Evolutionary conservation across 2,797 vertebrate genomes (phyloP).

Genomic region (Spinus pinus): DNA sequence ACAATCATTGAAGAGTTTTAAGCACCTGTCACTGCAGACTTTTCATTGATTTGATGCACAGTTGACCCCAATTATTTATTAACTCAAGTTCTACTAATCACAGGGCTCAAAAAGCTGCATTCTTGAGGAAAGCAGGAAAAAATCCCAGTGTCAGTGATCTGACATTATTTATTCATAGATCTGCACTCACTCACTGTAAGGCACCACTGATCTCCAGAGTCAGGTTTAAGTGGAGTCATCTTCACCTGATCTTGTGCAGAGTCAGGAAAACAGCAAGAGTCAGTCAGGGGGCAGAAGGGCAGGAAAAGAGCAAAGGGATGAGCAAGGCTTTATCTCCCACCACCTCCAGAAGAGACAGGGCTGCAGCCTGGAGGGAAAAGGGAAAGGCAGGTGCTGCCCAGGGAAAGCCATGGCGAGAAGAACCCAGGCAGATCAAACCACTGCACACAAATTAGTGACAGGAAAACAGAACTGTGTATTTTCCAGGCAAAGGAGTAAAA

Average conservation of each 20-base stretch:
- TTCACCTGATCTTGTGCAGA: background rate
- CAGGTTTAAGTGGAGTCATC: background rate
- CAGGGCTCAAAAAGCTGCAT: background rate
- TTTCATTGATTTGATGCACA: background rate
- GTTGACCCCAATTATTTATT: background rate
- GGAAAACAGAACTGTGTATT: background rate
- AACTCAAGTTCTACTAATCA: background rate
- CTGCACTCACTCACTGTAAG: background rate
- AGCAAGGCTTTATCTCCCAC: background rate
- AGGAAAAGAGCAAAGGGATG: background rate
- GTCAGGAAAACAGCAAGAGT: background rate
- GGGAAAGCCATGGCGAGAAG: background rate
- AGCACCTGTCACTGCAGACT: background rate
- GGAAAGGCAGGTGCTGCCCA: background rate
- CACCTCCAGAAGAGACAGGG: background rate
- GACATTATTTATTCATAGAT: background rate
- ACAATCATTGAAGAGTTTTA: background rate
- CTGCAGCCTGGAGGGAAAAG: background rate
- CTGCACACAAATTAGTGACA: background rate
- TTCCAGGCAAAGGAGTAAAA: background rate
- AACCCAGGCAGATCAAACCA: background rate
- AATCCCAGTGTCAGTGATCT: accelerated
- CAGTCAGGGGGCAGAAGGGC: background rate
- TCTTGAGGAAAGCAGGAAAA: background rate
- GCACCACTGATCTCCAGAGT: background rate